phyloP scores from a whole-genome alignment of 2,888 invertebrate species.

The Vanessa cardui region DNA sequence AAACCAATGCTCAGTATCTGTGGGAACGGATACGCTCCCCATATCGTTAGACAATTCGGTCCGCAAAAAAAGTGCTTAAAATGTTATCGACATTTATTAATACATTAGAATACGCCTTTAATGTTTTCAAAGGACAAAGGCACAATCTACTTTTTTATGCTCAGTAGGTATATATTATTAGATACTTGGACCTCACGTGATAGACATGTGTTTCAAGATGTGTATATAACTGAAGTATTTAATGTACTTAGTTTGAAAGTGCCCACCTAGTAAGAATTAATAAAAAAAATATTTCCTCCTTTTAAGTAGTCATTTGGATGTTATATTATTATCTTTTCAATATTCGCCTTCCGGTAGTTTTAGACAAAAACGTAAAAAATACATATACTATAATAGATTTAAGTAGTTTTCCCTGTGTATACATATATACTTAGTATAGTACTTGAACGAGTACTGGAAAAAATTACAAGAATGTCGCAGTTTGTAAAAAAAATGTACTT shows the following conservation, averaged over 20 bases:
- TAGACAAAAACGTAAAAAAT: no score
- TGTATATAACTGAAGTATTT: slow-evolving; percentile 10
- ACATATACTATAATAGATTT: no score
- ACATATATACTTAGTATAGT: no score
- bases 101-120: slow-evolving; percentile 11
- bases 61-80: slow-evolving; percentile 26
- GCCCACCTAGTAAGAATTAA: slow-evolving; percentile 18
- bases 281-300: neutral
- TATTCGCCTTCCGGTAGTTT: slow-evolving; percentile 9
- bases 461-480: no score
- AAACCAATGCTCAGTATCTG: slow-evolving; percentile 49
- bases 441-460: no score
- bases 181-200: slow-evolving; percentile 26
- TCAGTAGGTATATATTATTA: neutral
- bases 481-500: no score
- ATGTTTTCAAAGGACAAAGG: slow-evolving; percentile 16
- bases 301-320: neutral
- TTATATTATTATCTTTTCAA: neutral
- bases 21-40: slow-evolving; percentile 66
- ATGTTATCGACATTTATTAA: slow-evolving; percentile 16
- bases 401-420: no score
- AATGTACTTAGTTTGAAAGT: neutral
- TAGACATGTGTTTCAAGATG: slow-evolving; percentile 14
- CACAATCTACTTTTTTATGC: slow-evolving; percentile 6
- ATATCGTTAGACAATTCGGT: slow-evolving; percentile 10